Evolutionary conservation across 53 echinoderm and acorn worm species (phyloP).

Genomic region (Paracentrotus lividus): DNA sequence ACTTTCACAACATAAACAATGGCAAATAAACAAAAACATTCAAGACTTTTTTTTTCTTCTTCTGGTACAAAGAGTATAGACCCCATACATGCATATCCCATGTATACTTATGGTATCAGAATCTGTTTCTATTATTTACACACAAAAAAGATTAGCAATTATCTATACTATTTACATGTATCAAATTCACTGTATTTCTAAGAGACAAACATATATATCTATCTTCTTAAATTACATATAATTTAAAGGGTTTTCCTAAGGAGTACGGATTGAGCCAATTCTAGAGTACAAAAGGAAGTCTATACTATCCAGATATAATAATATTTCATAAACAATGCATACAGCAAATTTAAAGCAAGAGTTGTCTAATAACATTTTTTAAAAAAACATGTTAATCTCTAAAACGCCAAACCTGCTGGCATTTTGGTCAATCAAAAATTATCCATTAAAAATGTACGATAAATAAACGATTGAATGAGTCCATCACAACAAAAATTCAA

Average conservation of each 20-base stretch:
- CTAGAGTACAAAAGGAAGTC: background rate
- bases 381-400: conserved; percentile 7
- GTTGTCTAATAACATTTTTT: conserved; percentile 16
- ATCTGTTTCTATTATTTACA: conserved; percentile 24
- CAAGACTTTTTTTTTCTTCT: background rate
- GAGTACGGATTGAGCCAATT: background rate
- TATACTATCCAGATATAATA: background rate
- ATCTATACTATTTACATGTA: conserved; percentile 36
- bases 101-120: background rate
- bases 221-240: conserved; percentile 19
- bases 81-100: conserved; percentile 24
- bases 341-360: background rate
- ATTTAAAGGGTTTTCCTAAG: background rate
- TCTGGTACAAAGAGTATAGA: background rate
- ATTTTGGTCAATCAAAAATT: background rate
- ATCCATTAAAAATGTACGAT: background rate
- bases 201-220: background rate
- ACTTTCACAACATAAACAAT: no score
- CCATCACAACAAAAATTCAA: background rate
- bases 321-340: background rate
- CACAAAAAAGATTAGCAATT: background rate
- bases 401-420: conserved; percentile 46
- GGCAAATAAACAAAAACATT: no score
- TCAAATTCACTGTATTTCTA: background rate
- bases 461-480: background rate